These are phyloP conservation scores for Daubentonia madagascariensis DNA, from an alignment of 2,113 vertebrate genomes.

Conservation along the genomic window DNA sequence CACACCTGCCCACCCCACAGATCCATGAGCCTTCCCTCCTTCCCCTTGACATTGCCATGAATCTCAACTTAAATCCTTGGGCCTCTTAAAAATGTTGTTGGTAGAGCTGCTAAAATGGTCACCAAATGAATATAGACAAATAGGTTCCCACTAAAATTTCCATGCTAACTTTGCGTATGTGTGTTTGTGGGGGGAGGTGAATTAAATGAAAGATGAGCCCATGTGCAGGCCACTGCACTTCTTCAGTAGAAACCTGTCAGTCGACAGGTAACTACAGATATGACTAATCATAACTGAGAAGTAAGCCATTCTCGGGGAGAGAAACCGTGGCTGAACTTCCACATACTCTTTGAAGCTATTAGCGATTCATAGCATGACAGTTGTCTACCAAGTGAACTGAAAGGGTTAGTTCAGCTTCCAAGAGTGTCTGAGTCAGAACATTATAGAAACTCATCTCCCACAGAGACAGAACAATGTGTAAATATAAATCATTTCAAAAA, in stretches of 20 bases:
- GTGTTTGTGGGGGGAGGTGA: fast-evolving
- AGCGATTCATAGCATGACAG: neutral
- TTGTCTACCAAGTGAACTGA: neutral
- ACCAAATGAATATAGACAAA: neutral
- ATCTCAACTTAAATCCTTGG: neutral
- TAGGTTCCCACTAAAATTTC: too few species aligned
- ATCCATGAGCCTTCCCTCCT: neutral
- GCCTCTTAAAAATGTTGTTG: neutral
- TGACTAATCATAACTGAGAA: neutral
- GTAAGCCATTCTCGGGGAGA: neutral
- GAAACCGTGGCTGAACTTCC: neutral
- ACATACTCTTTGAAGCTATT: neutral
- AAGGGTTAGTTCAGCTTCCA: neutral
- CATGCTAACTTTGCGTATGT: neutral
- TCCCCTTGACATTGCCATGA: neutral
- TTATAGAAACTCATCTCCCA: neutral
- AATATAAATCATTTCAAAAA: neutral
- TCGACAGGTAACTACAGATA: neutral
- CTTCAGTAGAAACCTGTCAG: neutral
- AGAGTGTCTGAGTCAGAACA: slow-evolving; percentile 26
- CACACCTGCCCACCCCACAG: neutral
- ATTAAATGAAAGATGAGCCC: neutral
- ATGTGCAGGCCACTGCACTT: neutral
- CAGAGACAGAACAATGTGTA: neutral
- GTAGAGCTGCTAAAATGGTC: neutral